A percentile compares a stretch with the other conserved stretches of the same genome.
Conservation (phyloP, 1,140 invertebrate species). For the Acromyrmex echinatior region DNA sequence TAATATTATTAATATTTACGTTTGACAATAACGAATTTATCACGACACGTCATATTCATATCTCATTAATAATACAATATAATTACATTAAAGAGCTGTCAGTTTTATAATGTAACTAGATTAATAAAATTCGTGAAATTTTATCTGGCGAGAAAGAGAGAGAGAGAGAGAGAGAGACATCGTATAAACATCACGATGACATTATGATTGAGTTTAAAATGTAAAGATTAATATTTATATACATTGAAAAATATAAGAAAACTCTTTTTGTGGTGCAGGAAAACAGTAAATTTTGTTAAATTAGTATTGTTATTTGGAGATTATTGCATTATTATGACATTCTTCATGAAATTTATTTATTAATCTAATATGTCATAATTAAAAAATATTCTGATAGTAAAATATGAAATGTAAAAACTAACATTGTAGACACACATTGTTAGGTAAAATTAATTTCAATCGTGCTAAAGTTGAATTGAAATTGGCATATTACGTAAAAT, state of each 20-base stretch:
- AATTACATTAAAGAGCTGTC: background rate
- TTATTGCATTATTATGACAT: background rate
- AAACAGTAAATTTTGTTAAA: background rate
- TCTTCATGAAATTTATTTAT: background rate
- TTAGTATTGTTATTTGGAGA: background rate
- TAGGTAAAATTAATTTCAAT: background rate
- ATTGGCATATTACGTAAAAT: background rate
- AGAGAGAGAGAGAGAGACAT: background rate
- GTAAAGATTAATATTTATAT: background rate
- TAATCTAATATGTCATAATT: background rate
- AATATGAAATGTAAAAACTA: background rate
- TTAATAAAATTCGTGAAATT: conserved; percentile 32
- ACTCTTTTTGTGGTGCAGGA: background rate
- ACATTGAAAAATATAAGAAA: background rate
- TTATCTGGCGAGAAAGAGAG: background rate
- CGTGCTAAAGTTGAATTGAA: background rate
- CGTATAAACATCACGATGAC: background rate
- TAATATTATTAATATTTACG: conserved; percentile 9
- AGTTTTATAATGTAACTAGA: conserved; percentile 16
- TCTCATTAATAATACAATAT: background rate
- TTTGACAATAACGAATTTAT: background rate
- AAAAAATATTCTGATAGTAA: background rate
- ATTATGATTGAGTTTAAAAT: background rate
- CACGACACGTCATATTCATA: background rate
- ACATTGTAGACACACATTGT: background rate